These are phyloP conservation scores for Syngnathoides biaculeatus DNA, from an alignment of 2,113 vertebrate species.

Conservation along the genomic window DNA sequence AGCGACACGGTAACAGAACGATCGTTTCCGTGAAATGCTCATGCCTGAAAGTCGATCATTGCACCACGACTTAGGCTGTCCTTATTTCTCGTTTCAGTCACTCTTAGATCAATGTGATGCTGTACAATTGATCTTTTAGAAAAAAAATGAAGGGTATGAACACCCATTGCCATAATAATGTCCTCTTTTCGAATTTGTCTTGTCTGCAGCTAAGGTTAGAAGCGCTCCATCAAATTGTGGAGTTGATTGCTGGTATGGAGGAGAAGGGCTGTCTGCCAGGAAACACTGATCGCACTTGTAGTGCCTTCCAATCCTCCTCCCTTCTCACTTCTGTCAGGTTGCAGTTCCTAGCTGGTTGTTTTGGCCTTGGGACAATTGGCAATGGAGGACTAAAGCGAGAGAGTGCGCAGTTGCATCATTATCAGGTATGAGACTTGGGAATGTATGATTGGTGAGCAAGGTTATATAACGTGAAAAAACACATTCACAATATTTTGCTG, in stretches of 20 bases:
- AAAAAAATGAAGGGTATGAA: neutral
- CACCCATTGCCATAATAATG: neutral
- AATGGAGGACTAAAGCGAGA: conserved; percentile 83
- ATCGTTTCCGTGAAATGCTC: too few relatives aligned
- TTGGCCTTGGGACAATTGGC: conserved; percentile 88
- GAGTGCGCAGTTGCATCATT: conserved; percentile 91
- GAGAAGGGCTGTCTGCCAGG: conserved; percentile 83
- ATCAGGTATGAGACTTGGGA: conserved; percentile 76
- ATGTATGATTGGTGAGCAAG: neutral
- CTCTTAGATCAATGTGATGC: neutral
- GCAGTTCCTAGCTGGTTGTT: conserved; percentile 95
- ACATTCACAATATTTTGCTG: neutral
- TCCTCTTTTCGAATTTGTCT: neutral
- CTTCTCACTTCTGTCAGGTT: conserved; percentile 93
- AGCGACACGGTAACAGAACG: too few relatives aligned
- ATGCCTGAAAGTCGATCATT: too few relatives aligned
- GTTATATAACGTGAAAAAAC: neutral
- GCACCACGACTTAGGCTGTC: too few relatives aligned
- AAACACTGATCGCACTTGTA: conserved; percentile 62
- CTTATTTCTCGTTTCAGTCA: too few relatives aligned
- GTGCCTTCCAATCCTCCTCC: conserved; percentile 84
- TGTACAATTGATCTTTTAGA: neutral
- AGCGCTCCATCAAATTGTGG: conserved; percentile 94
- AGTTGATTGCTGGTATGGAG: conserved; percentile 94
- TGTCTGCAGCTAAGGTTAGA: conserved; percentile 86